Evolutionary conservation across 2,113 vertebrate genomes (phyloP).

Genomic region (Chinchilla lanigera): DNA sequence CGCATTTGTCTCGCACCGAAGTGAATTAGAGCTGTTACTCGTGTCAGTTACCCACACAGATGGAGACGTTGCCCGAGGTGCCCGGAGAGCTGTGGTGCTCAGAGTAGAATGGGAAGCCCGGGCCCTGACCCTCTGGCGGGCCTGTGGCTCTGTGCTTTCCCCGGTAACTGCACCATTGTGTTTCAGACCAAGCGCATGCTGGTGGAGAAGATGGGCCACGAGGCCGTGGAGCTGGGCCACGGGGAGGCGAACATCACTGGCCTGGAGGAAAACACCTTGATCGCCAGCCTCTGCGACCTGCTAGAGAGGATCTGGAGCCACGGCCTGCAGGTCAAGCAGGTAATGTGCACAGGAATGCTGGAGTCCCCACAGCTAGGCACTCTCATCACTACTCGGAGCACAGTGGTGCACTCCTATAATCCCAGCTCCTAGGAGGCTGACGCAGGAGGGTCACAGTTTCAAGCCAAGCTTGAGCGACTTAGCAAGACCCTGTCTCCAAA

Average conservation of each 20-base stretch:
- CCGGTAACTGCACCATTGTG: background rate
- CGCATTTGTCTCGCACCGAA: slow-evolving; percentile 16
- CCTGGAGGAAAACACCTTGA: slow-evolving; percentile 96
- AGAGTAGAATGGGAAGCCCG: background rate
- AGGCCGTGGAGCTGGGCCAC: slow-evolving; percentile 95
- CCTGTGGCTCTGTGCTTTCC: background rate
- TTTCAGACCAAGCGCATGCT: slow-evolving; percentile 97
- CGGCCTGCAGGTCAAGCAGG: slow-evolving; percentile 97
- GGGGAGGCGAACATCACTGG: slow-evolving; percentile 97
- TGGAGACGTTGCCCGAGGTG: background rate
- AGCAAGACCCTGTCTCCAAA: background rate
- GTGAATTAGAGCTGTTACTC: background rate
- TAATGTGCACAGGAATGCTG: slow-evolving; percentile 40
- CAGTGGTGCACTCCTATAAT: background rate
- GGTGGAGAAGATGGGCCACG: slow-evolving; percentile 98
- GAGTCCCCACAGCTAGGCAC: background rate
- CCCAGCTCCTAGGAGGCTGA: background rate
- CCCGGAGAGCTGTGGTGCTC: background rate
- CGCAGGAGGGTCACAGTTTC: background rate
- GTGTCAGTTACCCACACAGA: background rate
- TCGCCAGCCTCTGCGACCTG: slow-evolving; percentile 96
- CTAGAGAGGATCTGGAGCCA: slow-evolving; percentile 99
- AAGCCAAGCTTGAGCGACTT: background rate
- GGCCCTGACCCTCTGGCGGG: background rate
- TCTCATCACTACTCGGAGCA: background rate